These are phyloP conservation scores for Protophormia terraenovae DNA, from an alignment of 2,888 invertebrate genomes.

Conservation along the genomic window DNA sequence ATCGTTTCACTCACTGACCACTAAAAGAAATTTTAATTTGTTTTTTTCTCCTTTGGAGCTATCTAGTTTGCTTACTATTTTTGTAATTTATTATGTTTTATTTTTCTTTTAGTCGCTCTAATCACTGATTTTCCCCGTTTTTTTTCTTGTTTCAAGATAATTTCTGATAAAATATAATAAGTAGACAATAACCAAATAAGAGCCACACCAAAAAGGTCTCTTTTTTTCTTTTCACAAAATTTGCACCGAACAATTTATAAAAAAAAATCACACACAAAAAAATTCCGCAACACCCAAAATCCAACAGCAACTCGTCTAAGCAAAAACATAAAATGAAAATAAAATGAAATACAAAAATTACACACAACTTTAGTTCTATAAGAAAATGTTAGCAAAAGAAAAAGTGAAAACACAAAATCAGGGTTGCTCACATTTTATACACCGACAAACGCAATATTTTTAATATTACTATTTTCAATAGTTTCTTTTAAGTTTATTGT, in stretches of 20 bases:
- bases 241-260: constrained; percentile 40
- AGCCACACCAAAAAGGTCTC: constrained; percentile 28
- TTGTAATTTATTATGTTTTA: not conserved
- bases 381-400: constrained; percentile 33
- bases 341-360: constrained; percentile 50
- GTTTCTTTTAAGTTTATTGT: too few relatives aligned
- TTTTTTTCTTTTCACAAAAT: constrained; percentile 32
- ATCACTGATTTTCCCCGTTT: not conserved
- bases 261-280: constrained; percentile 42
- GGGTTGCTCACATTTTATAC: constrained; percentile 14
- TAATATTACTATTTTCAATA: too few relatives aligned
- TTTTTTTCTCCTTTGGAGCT: not conserved
- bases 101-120: constrained; percentile 21
- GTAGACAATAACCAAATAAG: not conserved
- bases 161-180: not conserved
- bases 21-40: constrained; percentile 34
- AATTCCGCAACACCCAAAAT: constrained; percentile 68
- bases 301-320: constrained; percentile 48
- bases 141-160: not conserved
- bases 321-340: constrained; percentile 63
- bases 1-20: constrained; percentile 65
- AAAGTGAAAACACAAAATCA: constrained; percentile 43
- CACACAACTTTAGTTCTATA: constrained; percentile 44
- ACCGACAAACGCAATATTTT: not conserved
- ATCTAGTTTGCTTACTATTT: not conserved